Percentiles rank a stretch among this genome's conserved stretches.
Evolutionary conservation across 2,797 vertebrate species (phyloP).

Genomic region (Alexandromys oeconomus): DNA sequence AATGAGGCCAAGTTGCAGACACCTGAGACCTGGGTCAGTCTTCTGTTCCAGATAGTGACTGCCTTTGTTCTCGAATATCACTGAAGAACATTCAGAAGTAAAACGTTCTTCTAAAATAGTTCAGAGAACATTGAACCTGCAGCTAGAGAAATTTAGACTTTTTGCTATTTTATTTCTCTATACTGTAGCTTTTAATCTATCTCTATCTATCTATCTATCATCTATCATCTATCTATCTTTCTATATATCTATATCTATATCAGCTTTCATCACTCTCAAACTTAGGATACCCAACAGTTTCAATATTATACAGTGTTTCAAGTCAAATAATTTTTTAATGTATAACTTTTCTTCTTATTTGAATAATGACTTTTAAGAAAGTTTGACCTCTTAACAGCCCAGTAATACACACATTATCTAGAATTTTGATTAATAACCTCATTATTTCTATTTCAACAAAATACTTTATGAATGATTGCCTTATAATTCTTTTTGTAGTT

Average conservation of each 20-base stretch:
- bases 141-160: not conserved
- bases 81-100: not conserved
- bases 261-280: not conserved
- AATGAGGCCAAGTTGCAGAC: not conserved
- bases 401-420: constrained; percentile 45
- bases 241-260: too few relatives aligned
- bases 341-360: not conserved
- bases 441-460: not conserved
- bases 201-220: too few relatives aligned
- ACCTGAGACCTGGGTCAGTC: not conserved
- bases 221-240: too few relatives aligned
- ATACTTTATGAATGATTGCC: not conserved
- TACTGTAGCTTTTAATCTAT: not conserved
- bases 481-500: not conserved
- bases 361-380: constrained; percentile 49
- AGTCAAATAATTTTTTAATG: constrained; percentile 44
- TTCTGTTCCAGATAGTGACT: not conserved
- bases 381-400: not conserved
- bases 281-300: not conserved
- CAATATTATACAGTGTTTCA: not conserved
- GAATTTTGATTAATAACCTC: not conserved
- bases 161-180: not conserved
- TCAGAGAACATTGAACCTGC: not conserved
- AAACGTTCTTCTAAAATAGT: not conserved
- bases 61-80: not conserved